These are phyloP conservation scores for Amblyraja radiata DNA, from an alignment of 2,797 vertebrate species.

Conservation along the genomic window DNA sequence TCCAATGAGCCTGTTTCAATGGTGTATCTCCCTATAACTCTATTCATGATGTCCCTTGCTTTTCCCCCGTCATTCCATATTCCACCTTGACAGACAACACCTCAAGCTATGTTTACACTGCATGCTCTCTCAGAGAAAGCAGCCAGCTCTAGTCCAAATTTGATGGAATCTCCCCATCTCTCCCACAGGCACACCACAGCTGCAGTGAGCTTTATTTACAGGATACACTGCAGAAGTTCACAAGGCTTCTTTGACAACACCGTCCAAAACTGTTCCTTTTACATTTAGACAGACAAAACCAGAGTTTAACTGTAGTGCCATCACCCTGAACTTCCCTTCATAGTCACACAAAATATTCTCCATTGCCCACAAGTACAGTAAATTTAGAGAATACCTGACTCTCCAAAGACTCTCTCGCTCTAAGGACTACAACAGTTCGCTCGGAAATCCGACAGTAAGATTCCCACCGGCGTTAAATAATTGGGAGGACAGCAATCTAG, in stretches of 20 bases:
- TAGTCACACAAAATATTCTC: not conserved
- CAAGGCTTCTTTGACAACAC: not conserved
- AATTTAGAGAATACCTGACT: not conserved
- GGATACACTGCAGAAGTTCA: not conserved
- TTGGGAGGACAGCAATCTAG: too few relatives aligned
- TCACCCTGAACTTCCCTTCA: not conserved
- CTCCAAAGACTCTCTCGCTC: not conserved
- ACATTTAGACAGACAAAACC: not conserved
- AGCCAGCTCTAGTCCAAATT: not conserved
- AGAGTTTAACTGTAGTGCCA: not conserved
- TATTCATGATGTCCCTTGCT: too few relatives aligned
- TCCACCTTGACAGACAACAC: not conserved
- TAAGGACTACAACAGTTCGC: not conserved
- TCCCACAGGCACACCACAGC: not conserved
- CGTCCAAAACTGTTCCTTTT: not conserved
- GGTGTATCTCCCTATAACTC: too few relatives aligned
- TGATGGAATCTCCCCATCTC: not conserved
- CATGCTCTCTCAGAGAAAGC: not conserved
- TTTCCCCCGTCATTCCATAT: not conserved
- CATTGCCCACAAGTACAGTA: not conserved
- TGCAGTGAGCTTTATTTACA: not conserved
- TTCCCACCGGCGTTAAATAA: not conserved
- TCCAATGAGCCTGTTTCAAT: too few relatives aligned
- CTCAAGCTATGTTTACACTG: not conserved
- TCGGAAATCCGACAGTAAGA: not conserved